Conservation (phyloP, 2,113 vertebrate genomes). For the Amphilophus citrinellus region DNA sequence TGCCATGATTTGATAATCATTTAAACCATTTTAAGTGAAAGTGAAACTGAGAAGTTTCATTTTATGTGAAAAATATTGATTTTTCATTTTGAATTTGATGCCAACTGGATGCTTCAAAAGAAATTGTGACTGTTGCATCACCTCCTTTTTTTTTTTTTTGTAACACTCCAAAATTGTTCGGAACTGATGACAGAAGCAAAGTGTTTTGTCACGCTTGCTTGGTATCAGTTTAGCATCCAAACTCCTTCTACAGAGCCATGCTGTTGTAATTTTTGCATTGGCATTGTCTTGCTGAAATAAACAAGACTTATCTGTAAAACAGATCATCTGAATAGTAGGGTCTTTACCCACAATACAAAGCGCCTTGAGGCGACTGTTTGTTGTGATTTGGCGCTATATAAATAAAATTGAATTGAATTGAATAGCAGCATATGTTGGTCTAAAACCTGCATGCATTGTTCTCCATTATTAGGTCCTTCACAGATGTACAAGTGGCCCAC, state of each 20-base stretch:
- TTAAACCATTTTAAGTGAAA: not conserved
- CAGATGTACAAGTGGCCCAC: too few species aligned
- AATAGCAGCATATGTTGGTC: too few species aligned
- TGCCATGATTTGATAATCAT: constrained; percentile 1
- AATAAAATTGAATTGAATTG: too few species aligned
- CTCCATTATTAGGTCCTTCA: too few species aligned
- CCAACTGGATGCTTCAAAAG: not conserved
- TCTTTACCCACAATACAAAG: too few species aligned
- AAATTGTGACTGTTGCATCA: constrained; percentile 2
- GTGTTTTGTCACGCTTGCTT: not conserved
- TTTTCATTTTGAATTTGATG: not conserved
- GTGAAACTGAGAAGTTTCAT: not conserved
- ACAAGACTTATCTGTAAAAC: too few species aligned
- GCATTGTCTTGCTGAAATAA: too few species aligned
- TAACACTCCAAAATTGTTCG: not conserved
- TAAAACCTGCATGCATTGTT: too few species aligned
- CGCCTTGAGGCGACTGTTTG: too few species aligned
- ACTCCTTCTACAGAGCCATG: not conserved
- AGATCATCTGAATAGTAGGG: too few species aligned
- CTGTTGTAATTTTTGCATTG: too few species aligned
- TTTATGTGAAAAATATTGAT: not conserved
- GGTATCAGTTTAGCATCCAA: not conserved
- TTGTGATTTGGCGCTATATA: too few species aligned
- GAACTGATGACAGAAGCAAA: not conserved
- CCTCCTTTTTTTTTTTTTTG: not conserved